Evolutionary conservation across 2,888 invertebrate species (phyloP).

Genomic region (Sturmia bella): DNA sequence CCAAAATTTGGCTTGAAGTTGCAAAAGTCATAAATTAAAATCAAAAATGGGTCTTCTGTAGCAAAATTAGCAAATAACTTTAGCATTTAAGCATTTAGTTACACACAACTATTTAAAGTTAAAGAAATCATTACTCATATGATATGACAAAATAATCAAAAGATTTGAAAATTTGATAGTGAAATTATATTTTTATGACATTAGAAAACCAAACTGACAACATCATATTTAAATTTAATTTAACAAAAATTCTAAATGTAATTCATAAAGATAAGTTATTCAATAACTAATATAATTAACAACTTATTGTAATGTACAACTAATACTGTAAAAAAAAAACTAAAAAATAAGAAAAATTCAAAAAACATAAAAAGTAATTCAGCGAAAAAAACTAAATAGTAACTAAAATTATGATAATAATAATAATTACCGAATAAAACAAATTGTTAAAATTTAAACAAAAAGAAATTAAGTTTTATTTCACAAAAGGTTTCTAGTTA

Average conservation of each 20-base stretch:
- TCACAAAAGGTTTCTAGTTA: too few species aligned
- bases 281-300: slow-evolving; percentile 68
- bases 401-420: slow-evolving; percentile 59
- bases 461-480: slow-evolving; percentile 9
- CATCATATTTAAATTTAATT: slow-evolving; percentile 16
- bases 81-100: slow-evolving; percentile 3
- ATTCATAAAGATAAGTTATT: slow-evolving; percentile 67
- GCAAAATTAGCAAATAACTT: too few species aligned
- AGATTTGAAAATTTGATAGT: slow-evolving; percentile 55
- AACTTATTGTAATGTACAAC: slow-evolving; percentile 70
- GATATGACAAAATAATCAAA: slow-evolving; percentile 41
- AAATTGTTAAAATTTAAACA: not conserved
- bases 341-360: slow-evolving; percentile 28
- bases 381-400: slow-evolving; percentile 47
- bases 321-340: slow-evolving; percentile 64
- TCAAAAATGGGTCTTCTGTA: too few species aligned
- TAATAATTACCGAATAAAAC: too few species aligned
- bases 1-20: too few species aligned
- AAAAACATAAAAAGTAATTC: slow-evolving; percentile 17
- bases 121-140: too few species aligned
- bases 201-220: not conserved
- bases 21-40: too few species aligned
- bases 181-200: slow-evolving; percentile 64
- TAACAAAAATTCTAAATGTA: slow-evolving; percentile 63
- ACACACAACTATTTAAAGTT: slow-evolving; percentile 14